Evolutionary conservation across 2,797 vertebrate genomes (phyloP).

Genomic region (Mallotus villosus): DNA sequence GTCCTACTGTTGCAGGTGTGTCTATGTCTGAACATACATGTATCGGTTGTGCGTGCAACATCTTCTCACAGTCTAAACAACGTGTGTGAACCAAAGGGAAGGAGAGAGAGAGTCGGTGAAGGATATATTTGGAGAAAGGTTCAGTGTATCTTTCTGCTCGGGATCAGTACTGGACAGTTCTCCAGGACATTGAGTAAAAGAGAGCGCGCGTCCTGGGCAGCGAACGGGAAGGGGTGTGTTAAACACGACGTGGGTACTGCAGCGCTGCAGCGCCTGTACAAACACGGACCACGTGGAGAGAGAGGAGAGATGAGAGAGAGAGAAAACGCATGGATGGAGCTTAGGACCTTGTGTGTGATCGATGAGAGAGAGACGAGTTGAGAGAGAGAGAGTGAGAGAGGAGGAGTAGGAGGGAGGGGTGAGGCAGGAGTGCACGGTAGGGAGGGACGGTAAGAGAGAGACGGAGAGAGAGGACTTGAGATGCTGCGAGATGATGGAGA

Average conservation of each 20-base stretch:
- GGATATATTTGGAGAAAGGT: constrained; percentile 50
- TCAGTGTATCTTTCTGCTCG: constrained; percentile 34
- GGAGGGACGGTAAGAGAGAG: too few species aligned
- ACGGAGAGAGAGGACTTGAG: too few species aligned
- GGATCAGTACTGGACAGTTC: constrained; percentile 58
- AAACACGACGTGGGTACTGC: not conserved
- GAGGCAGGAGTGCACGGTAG: too few species aligned
- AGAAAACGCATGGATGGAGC: too few species aligned
- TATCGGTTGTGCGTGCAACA: not conserved
- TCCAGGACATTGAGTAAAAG: constrained; percentile 65
- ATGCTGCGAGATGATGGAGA: too few species aligned
- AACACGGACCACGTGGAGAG: not conserved
- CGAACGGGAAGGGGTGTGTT: constrained; percentile 21
- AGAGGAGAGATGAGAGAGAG: too few species aligned
- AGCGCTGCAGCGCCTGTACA: too few species aligned
- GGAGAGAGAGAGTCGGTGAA: constrained; percentile 6
- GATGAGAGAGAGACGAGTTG: too few species aligned
- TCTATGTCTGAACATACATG: not conserved
- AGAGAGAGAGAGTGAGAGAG: too few species aligned
- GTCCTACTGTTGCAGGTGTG: constrained; percentile 7
- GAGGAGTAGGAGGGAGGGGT: too few species aligned
- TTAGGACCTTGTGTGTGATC: too few species aligned
- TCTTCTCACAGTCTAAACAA: constrained; percentile 1
- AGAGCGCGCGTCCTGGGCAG: constrained; percentile 39
- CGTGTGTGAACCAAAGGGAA: constrained; percentile 21